Evolutionary conservation across 1,140 invertebrate species (phyloP), one percentile per base, ranked within the genome.

Genomic region (Caerostris extrusa): DNA sequence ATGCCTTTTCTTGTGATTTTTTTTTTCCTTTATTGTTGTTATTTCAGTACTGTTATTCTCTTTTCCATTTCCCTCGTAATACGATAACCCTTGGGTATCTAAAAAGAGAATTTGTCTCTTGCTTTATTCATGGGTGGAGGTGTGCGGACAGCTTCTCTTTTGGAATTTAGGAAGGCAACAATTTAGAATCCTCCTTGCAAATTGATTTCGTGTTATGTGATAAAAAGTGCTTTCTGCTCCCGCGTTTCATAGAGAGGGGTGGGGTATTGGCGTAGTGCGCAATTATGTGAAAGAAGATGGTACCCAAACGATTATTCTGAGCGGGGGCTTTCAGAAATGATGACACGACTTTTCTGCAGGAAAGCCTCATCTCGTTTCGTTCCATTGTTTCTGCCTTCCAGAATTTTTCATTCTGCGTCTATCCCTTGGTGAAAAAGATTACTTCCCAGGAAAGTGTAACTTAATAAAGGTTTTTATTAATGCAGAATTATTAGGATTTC

Each of bases 191-290:
- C 57, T 34, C 55, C 88, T 34, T 90, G 88, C 88, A 90, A 90
- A 90, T 90, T 90, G 67, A 90, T 90, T 90, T 90, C 88, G 19
- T 71, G 88, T 77, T 77, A 77, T 58, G 67, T 57, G 67, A 90
- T 90, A 77, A 90, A 90, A 90, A 57, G 64, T 17, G 67, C 34
- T 14, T 55, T 56, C 50, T 58, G 77, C n/a, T n/a, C n/a, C n/a
- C n/a, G n/a, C n/a, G n/a, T n/a, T n/a, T n/a, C n/a, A n/a, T n/a
- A n/a, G n/a, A n/a, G n/a, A n/a, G n/a, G n/a, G n/a, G n/a, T n/a
- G n/a, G 61, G n/a, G 77, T 0, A 19, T n/a, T n/a, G n/a, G n/a
- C n/a, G n/a, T 82, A 34, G 19, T n/a, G 55, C 77, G 77, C 53
- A 82, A 82, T 82, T 82, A 82, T 85, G 19, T 60, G 56, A 85